Conservation (phyloP, 2,113 vertebrate genomes). For the Lanius collurio region DNA sequence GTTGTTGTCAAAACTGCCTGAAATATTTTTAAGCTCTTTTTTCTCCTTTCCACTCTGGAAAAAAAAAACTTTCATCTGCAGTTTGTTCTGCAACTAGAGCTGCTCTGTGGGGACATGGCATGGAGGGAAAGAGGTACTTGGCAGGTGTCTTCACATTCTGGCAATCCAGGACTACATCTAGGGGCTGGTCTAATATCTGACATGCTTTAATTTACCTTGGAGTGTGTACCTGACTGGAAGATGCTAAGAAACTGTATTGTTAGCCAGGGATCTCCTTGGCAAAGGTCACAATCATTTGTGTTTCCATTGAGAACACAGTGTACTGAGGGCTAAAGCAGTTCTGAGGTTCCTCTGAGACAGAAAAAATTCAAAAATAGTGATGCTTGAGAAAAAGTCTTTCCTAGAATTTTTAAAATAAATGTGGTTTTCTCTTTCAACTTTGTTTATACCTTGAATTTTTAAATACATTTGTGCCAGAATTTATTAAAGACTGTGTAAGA, state of each 20-base stretch:
- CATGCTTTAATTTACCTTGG: neutral
- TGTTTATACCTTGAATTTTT: neutral
- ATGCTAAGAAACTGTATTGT: neutral
- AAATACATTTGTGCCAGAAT: neutral
- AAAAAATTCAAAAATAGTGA: neutral
- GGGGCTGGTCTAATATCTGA: neutral
- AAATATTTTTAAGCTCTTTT: neutral
- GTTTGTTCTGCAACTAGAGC: neutral
- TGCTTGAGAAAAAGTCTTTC: neutral
- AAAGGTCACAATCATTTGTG: conserved; percentile 27
- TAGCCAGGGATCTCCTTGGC: conserved; percentile 30
- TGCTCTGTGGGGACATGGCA: neutral
- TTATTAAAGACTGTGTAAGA: neutral
- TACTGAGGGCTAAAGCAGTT: neutral
- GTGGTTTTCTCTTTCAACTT: neutral
- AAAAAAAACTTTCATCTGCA: neutral
- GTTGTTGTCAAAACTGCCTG: neutral
- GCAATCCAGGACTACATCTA: neutral
- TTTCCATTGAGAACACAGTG: conserved; percentile 2
- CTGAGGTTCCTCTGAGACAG: neutral
- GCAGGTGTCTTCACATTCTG: neutral
- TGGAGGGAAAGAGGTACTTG: neutral
- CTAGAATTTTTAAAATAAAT: neutral
- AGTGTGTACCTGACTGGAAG: neutral
- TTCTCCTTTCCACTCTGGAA: neutral